Conservation (phyloP, 2,797 vertebrate genomes). For the Calcarius lapponicus region DNA sequence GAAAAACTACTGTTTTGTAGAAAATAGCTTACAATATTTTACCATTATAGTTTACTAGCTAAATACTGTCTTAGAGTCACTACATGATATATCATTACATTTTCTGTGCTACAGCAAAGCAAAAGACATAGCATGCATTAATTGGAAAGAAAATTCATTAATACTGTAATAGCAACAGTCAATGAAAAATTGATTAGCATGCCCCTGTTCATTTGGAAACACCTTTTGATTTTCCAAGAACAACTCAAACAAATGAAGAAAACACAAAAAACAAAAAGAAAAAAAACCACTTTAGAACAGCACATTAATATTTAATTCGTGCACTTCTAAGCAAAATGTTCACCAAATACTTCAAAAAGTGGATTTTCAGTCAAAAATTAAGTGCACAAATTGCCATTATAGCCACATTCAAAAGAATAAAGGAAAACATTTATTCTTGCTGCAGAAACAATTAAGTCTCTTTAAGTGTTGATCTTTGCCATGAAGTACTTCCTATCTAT, state of each 20-base stretch:
- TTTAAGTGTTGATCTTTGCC: slow-evolving; percentile 38
- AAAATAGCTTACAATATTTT: neutral
- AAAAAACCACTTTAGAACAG: neutral
- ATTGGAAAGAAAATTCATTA: slow-evolving; percentile 34
- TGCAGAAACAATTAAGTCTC: slow-evolving; percentile 54
- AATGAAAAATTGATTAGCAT: slow-evolving; percentile 8
- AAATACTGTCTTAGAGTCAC: neutral
- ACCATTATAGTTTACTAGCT: neutral
- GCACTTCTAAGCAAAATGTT: slow-evolving; percentile 33
- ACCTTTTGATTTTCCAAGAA: slow-evolving; percentile 40
- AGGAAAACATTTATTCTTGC: slow-evolving; percentile 32
- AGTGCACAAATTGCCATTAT: slow-evolving; percentile 12
- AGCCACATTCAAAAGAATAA: slow-evolving; percentile 49
- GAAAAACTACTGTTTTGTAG: slow-evolving; percentile 6
- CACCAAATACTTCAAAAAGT: slow-evolving; percentile 39
- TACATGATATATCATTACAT: neutral
- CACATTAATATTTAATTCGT: slow-evolving; percentile 43
- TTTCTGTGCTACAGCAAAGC: neutral
- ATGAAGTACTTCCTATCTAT: slow-evolving; percentile 22
- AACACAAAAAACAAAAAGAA: neutral
- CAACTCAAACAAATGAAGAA: neutral
- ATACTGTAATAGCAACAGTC: slow-evolving; percentile 20
- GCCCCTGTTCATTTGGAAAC: slow-evolving; percentile 10
- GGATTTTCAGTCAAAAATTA: slow-evolving; percentile 37
- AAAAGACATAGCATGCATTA: neutral